phyloP scores from a whole-genome alignment of 2,888 invertebrate species.

The Stenodera caucasica region DNA sequence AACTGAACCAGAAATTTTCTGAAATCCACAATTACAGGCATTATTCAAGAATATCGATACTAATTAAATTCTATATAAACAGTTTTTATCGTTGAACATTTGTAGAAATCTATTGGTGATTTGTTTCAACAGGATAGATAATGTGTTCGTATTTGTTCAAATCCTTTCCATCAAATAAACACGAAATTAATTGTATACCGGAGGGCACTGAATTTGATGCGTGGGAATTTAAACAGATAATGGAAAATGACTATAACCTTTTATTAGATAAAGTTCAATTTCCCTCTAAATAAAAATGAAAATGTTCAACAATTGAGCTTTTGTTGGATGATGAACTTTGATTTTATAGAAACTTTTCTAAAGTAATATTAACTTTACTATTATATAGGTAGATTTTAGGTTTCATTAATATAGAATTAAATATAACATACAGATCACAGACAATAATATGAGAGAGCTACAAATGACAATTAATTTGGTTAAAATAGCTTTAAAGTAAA shows the following conservation, averaged over 20 bases:
- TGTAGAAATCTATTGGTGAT: not conserved
- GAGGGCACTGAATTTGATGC: slow-evolving; percentile 21
- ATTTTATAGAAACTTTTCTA: not conserved
- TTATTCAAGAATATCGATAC: not conserved
- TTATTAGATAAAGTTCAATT: slow-evolving; percentile 6
- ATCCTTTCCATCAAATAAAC: slow-evolving; percentile 26
- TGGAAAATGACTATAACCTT: slow-evolving; percentile 11
- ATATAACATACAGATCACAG: no score
- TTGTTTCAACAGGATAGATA: not conserved
- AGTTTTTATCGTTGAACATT: not conserved
- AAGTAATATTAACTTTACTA: slow-evolving; percentile 13
- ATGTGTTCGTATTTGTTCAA: slow-evolving; percentile 20
- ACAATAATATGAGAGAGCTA: not conserved
- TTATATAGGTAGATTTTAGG: slow-evolving; percentile 12
- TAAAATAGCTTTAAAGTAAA: slow-evolving; percentile 18
- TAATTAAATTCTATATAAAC: not conserved
- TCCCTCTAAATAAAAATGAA: not conserved
- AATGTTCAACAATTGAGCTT: not conserved
- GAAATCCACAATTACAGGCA: not conserved
- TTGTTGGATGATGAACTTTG: slow-evolving; percentile 5
- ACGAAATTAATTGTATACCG: slow-evolving; percentile 25
- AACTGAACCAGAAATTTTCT: no score
- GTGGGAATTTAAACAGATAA: slow-evolving; percentile 24
- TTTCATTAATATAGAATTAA: no score
- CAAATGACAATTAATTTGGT: slow-evolving; percentile 16